Evolutionary conservation across 2,888 invertebrate genomes (phyloP), one percentile per base, ranked within the genome.

Genomic region (Eugnorisma glareosa): DNA sequence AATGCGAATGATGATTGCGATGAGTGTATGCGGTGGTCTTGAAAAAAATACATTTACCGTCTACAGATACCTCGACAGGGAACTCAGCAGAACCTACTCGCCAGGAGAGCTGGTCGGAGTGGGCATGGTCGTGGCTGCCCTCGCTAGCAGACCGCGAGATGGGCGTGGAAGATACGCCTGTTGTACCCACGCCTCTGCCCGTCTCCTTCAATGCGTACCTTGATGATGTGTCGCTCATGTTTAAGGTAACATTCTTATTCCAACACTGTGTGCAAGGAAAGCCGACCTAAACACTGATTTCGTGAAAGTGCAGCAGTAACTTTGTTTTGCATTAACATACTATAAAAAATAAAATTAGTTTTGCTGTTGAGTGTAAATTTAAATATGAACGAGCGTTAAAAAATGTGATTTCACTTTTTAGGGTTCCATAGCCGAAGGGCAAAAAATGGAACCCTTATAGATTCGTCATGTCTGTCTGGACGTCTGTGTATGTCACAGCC

Each of bases 91-190:
- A 95, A 84, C 93, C 94, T 7, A 78, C 89, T 2, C 91, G 93
- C 0, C 73, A 87, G 0, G 94, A 90, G 73, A 95, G 94, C 75
- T 96, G 96, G 96, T 93, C 95, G 28, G 94, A 95, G 37, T 96
- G 96, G 96, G 96, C 96, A 67, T 95, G 96, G 96, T 96, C 96
- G 6, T 96, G 96, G 96, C 82, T 96, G 80, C 96, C 96, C 3
- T 84, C 94, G 37, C 93, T 92, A 92, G 84, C 82, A 73, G 94
- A 94, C 79, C 90, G 91, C 51, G 93, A 92, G 64, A 88, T 81
- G 0, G 90, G 89, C 0, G 86, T 87, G 3, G 94, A 93, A n/a
- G 93, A 93, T 40, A 85, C 92, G 2, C 91, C 93, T 0, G 77
- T 86, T 6, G 83, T 93, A 0, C 84, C 93, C 15, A 78, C 91